These are phyloP conservation scores for Psilopogon haemacephalus DNA, from an alignment of 2,113 vertebrate genomes.

Conservation along the genomic window DNA sequence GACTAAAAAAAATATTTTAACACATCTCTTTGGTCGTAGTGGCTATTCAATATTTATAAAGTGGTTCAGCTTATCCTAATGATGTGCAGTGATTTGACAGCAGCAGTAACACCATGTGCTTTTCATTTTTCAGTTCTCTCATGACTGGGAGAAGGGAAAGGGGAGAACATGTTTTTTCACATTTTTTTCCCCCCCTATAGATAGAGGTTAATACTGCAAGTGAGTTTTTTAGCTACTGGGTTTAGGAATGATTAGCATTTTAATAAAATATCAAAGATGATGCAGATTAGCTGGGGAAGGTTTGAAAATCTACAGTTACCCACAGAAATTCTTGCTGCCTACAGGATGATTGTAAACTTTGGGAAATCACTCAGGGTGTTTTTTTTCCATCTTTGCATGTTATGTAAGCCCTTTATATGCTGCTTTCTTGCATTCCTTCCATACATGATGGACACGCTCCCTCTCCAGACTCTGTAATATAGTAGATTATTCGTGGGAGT, in stretches of 20 bases:
- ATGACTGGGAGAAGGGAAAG: not conserved
- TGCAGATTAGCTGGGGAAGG: not conserved
- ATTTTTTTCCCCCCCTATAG: not conserved
- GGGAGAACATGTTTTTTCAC: not conserved
- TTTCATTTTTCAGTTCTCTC: conserved; percentile 5
- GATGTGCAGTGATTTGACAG: conserved; percentile 12
- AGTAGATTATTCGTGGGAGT: not conserved
- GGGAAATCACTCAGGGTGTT: not conserved
- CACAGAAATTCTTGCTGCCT: not conserved
- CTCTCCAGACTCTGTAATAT: not conserved
- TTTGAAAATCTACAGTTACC: not conserved
- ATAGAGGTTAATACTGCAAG: not conserved
- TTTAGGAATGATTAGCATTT: conserved; percentile 6
- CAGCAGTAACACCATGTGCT: not conserved
- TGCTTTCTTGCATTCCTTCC: conserved; percentile 1
- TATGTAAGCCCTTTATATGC: not conserved
- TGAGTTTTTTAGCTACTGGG: not conserved
- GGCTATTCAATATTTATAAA: not conserved
- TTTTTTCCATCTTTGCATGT: not conserved
- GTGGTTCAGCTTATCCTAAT: not conserved
- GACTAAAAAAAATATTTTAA: not conserved
- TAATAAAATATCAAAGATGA: not conserved
- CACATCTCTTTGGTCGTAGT: not conserved
- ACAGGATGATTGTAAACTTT: not conserved
- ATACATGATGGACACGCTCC: not conserved